Percentiles rank a stretch among this genome's conserved stretches.
Evolutionary conservation across 2,113 vertebrate species (phyloP).

Genomic region (Blennius ocellaris): DNA sequence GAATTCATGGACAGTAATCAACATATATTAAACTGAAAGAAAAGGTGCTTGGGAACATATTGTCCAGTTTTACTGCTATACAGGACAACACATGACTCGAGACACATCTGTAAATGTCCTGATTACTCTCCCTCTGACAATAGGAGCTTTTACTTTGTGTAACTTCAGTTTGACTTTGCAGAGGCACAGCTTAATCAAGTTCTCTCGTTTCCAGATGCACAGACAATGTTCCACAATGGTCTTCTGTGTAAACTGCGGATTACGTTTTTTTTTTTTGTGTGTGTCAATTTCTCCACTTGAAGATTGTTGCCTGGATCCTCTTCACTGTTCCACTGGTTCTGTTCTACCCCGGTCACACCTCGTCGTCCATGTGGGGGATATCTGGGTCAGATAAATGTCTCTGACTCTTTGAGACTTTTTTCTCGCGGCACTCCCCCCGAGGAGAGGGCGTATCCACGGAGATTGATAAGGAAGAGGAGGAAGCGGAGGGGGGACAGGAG

Average conservation of each 20-base stretch:
- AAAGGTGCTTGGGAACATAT: slow-evolving; percentile 83
- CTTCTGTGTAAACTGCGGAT: neutral
- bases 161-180: neutral
- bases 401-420: slow-evolving; percentile 63
- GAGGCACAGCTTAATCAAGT: neutral
- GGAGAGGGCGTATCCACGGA: slow-evolving; percentile 16
- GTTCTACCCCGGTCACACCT: slow-evolving; percentile 41
- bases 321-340: neutral
- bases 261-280: neutral
- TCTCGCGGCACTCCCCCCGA: slow-evolving; percentile 13
- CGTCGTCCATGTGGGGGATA: slow-evolving; percentile 69
- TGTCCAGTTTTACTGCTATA: slow-evolving; percentile 52
- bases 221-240: neutral
- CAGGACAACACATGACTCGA: slow-evolving; percentile 22
- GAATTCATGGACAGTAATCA: slow-evolving; percentile 42
- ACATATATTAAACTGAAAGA: slow-evolving; percentile 76
- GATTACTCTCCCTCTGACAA: slow-evolving; percentile 22
- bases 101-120: slow-evolving; percentile 24
- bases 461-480: slow-evolving; percentile 48
- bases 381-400: slow-evolving; percentile 92
- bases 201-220: neutral
- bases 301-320: neutral
- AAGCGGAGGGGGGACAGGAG: slow-evolving; percentile 64
- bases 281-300: neutral
- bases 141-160: slow-evolving; percentile 16